Base-by-base conservation (phyloP, 2,113 vertebrate species). In the Galemys pyrenaicus region DNA sequence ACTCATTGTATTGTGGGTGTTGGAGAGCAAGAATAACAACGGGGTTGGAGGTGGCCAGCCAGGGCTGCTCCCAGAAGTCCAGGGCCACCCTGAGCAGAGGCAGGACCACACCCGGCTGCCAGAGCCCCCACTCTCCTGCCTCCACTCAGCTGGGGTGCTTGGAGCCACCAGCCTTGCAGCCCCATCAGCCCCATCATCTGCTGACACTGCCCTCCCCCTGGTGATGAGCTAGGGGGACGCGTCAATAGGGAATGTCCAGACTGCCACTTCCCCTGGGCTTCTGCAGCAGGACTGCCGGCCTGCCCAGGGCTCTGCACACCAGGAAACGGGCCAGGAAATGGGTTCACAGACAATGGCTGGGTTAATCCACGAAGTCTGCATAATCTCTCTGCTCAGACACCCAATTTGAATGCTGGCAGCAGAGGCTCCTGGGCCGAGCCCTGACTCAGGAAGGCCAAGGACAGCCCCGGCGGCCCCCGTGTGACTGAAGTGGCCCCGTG, bases 1-100 rank as follows among this genome's bases (percentile, higher is more conserved):
- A 87, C 84, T 89, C 93, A 94, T 96, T 96, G 96, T 97, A 58
- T 70, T 89, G 89, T 56, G 84, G 91, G 92, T 89, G 96, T 96
- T 83, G 37, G 46, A 73, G 92, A 5, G 54, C 79, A 84, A 83
- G 86, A 95, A 81, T 87, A 94, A 93, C 87, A 95, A 44, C 56
- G 0, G 1, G 84, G 35, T 17, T 39, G 70, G 92, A 87, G 68
- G 91, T 56, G 81, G 85, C 54, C 10, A 80, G 65, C 19, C 4
- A 65, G 15, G 95, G 77, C 73, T 77, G 67, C 88, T 81, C 82
- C 62, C 51, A 28, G 80, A 64, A 80, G 51, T 37, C 78, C 0
- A 2, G 54, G 28, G 24, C 89, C 81, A 32, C 85, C 49, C 51
- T 24, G 39, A 17, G 32, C 70, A n/a, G 58, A 32, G 44, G 81